Evolutionary conservation across 2,888 invertebrate species (phyloP).

Genomic region (Drosophila histrio): DNA sequence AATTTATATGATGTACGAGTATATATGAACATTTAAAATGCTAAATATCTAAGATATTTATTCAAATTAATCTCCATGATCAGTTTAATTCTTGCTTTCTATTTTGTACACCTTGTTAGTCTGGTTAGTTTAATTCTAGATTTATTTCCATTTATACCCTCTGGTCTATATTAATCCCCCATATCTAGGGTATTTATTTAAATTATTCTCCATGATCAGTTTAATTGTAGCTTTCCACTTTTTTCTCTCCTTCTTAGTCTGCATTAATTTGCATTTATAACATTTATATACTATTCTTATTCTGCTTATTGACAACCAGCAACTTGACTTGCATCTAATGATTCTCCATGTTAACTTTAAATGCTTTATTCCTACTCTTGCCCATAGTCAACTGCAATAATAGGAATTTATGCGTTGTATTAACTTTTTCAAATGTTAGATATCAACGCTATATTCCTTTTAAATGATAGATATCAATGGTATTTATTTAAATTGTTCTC

Average conservation of each 20-base stretch:
- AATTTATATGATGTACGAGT: no score
- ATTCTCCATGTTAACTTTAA: not conserved
- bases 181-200: no score
- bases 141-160: no score
- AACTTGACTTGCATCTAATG: not conserved
- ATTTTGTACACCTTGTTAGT: no score
- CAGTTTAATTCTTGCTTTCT: no score
- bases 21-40: no score
- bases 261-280: not conserved
- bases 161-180: no score
- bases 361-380: not conserved
- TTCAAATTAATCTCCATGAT: not conserved
- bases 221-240: not conserved
- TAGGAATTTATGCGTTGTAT: not conserved
- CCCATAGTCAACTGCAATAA: not conserved
- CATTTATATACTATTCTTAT: no score
- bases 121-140: no score
- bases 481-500: slow-evolving; percentile 1
- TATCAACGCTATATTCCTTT: not conserved
- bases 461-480: not conserved
- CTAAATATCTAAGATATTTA: no score
- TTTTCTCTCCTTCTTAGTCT: not conserved
- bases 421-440: not conserved
- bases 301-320: not conserved
- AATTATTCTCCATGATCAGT: not conserved